Evolutionary conservation across 1,140 invertebrate genomes (phyloP), one percentile per base, ranked within the genome.

Genomic region (Caenorhabditis brenneri): DNA sequence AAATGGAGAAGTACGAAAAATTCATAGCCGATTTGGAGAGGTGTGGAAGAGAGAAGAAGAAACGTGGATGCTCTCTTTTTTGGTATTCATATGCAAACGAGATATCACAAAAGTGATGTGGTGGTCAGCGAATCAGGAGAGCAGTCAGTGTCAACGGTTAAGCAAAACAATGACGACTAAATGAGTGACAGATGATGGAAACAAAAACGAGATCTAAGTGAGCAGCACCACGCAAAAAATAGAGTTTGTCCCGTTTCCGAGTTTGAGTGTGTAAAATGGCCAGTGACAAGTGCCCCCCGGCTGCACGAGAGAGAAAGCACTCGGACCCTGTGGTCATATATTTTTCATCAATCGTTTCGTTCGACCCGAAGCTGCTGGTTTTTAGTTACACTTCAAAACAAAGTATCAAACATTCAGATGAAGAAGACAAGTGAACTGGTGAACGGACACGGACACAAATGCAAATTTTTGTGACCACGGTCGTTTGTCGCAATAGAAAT

Each of bases 111-210:
- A 36, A 65, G 3, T n/a, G 49, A 10, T 10, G 53, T 10, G 53
- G 53, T 24, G 31, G 33, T 36, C 58, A 65, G 36, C 58, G 29
- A 65, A 39, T 65, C 12, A 36, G 16, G 31, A 65, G 22, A 10
- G 19, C 16, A 74, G 65, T 39, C 36, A 46, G 36, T n/a, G n/a
- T 74, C 36, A 22, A n/a, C 15, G 24, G 53, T n/a, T 5, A 74
- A 7, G 3, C 19, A 74, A 74, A 42, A 39, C 33, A 39, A 74
- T 39, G 36, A n/a, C n/a, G n/a, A 27, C 65, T 22, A 74, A 74
- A 74, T 74, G 65, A 74, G 65, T 74, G 65, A 74, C 29, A 74
- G 33, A 74, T 74, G 58, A 65, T 22, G 58, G n/a, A 65, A 65
- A 65, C 58, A 65, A 36, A 36, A 65, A 65, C 36, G 33, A 65